Conservation (phyloP, 2,888 invertebrate species). For the Microchrysa polita region DNA sequence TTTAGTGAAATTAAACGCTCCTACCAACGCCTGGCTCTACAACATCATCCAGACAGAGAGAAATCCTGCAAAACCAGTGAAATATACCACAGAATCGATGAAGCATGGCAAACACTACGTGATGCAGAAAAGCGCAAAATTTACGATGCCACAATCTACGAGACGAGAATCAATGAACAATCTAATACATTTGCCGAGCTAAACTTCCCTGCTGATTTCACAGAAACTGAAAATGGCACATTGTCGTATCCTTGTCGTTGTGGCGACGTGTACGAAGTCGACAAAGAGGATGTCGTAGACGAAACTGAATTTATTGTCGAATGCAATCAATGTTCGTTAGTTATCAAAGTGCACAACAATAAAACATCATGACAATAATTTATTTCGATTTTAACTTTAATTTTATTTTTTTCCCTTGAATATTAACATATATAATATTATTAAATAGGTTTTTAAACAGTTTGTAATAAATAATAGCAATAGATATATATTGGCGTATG, state of each 20-base stretch:
- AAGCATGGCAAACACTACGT: constrained; percentile 72
- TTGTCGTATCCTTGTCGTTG: constrained; percentile 72
- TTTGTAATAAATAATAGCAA: constrained; percentile 10
- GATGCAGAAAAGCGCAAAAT: constrained; percentile 67
- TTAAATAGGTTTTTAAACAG: constrained; percentile 15
- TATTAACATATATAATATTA: constrained; percentile 20
- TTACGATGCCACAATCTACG: constrained; percentile 69
- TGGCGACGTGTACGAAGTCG: constrained; percentile 64
- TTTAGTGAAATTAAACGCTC: constrained; percentile 50
- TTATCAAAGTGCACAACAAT: constrained; percentile 61
- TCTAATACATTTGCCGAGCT: constrained; percentile 69
- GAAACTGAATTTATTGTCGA: constrained; percentile 65
- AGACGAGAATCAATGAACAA: constrained; percentile 67
- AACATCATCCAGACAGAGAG: constrained; percentile 51
- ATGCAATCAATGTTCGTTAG: constrained; percentile 76
- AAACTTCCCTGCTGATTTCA: constrained; percentile 65
- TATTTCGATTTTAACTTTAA: neutral
- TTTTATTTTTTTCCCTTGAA: neutral
- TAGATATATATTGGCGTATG: neutral
- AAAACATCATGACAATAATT: neutral
- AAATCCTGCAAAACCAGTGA: constrained; percentile 53
- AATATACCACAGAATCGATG: constrained; percentile 66
- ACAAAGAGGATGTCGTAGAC: constrained; percentile 53
- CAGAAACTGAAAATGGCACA: constrained; percentile 59
- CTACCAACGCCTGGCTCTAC: constrained; percentile 49